Conservation (phyloP, 2,113 vertebrate species). For the Melanerpes formicivorus region DNA sequence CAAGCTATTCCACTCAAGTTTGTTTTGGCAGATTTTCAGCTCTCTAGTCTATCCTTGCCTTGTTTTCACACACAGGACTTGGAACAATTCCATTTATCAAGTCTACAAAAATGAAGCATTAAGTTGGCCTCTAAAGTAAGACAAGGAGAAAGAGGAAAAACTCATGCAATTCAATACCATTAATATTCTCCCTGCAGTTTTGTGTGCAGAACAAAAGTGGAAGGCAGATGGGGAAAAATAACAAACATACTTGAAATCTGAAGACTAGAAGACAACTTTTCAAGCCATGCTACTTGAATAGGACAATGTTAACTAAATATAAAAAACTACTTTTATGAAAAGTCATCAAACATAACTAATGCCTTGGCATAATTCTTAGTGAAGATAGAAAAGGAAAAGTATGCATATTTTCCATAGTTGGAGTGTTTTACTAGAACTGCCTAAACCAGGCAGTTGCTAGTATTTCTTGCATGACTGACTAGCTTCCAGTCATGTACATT, state of each 20-base stretch:
- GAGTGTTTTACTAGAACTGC: not conserved
- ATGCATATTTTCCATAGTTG: not conserved
- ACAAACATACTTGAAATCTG: not conserved
- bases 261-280: not conserved
- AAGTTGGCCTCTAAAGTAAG: slow-evolving; percentile 10
- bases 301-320: not conserved
- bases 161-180: not conserved
- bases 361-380: not conserved
- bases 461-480: not conserved
- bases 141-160: not conserved
- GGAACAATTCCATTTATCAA: slow-evolving; percentile 37
- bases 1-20: not conserved
- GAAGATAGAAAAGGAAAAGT: not conserved
- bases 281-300: not conserved
- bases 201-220: not conserved
- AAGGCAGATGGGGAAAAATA: rapidly evolving
- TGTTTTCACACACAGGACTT: slow-evolving; percentile 18
- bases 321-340: not conserved
- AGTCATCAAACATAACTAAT: not conserved
- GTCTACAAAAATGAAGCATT: not conserved
- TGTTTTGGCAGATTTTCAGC: slow-evolving; percentile 32
- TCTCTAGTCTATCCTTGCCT: slow-evolving; percentile 7
- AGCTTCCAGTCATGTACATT: not conserved
- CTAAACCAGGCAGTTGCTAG: not conserved
- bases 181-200: slow-evolving; percentile 8